Evolutionary conservation across 2,113 vertebrate species (phyloP).

Genomic region (Syngnathus floridae): DNA sequence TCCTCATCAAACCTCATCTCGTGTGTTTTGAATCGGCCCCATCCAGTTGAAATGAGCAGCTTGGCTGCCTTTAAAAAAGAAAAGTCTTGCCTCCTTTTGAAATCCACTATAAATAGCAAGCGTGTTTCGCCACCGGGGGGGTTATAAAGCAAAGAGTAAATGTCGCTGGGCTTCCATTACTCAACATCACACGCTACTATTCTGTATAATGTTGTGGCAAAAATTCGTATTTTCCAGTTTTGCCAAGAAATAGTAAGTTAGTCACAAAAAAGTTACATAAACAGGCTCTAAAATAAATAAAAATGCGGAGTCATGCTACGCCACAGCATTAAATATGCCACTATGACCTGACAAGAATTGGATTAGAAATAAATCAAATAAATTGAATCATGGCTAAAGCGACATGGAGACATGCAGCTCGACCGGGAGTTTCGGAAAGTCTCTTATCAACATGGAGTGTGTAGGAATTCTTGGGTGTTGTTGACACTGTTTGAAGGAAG

Average conservation of each 20-base stretch:
- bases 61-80: constrained; percentile 26
- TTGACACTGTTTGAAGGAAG: not conserved
- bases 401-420: not conserved
- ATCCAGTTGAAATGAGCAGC: constrained; percentile 26
- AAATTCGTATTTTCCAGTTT: too few relatives aligned
- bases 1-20: constrained; percentile 38
- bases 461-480: not conserved
- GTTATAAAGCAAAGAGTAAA: constrained; percentile 14
- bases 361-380: not conserved
- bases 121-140: constrained; percentile 36
- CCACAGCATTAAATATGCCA: too few relatives aligned
- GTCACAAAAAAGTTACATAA: too few relatives aligned
- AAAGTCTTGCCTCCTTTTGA: constrained; percentile 19
- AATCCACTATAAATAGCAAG: constrained; percentile 47
- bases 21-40: constrained; percentile 42
- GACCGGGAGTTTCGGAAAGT: not conserved
- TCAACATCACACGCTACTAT: constrained; percentile 55
- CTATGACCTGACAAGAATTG: too few relatives aligned
- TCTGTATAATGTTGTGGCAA: not conserved
- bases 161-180: constrained; percentile 32
- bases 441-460: not conserved
- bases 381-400: not conserved
- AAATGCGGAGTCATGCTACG: too few relatives aligned
- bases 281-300: too few relatives aligned
- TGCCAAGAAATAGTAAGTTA: too few relatives aligned